Evolutionary conservation across 2,888 invertebrate genomes (phyloP), one percentile per base, ranked within the genome.

Genomic region (Hololepta plana): DNA sequence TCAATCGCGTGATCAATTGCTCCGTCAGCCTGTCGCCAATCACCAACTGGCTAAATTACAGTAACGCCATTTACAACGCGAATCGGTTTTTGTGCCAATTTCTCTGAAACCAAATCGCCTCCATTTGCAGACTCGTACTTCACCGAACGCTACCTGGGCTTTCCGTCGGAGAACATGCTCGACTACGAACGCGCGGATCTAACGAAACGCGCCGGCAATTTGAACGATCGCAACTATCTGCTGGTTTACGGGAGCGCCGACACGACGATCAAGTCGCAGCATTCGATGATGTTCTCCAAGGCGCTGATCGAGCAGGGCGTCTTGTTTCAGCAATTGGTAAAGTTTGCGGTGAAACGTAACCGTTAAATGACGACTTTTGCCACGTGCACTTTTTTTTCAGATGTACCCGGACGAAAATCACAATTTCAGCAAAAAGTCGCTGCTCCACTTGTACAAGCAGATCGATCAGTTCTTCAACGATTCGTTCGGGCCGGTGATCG

Each of bases 381-480:
- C 9, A 24, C 11, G 13, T n/a, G 12, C n/a, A 14, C 21, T 25
- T 4, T 26, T 26, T 24, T 47, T 51, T 10, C 57, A 85, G 84
- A 70, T 84, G 1, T 90, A 90, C 49, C 80, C 87, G 0, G 87
- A 88, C 50, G 84, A 84, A 49, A 74, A 72, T 15, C 84, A 87
- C 49, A 59, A 64, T 21, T 69, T 88, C 43, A 61, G 64, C 33
- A 70, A 38, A 32, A 49, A 74, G 24, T 75, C 81, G 1, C 60
- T 67, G 25, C 60, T 72, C 28, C 88, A 90, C 48, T 64, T 87
- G 29, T 81, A 81, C 57, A 72, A 71, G 44, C 72, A 81, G 6
- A 73, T 88, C 65, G 85, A 87, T 51, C 71, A 76, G 47, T 88
- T 84, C 57, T 72, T 87, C 46, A 75, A 80, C 50, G 79, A 84